Evolutionary conservation across 2,888 invertebrate genomes (phyloP).

Genomic region (Cosmia trapezina): DNA sequence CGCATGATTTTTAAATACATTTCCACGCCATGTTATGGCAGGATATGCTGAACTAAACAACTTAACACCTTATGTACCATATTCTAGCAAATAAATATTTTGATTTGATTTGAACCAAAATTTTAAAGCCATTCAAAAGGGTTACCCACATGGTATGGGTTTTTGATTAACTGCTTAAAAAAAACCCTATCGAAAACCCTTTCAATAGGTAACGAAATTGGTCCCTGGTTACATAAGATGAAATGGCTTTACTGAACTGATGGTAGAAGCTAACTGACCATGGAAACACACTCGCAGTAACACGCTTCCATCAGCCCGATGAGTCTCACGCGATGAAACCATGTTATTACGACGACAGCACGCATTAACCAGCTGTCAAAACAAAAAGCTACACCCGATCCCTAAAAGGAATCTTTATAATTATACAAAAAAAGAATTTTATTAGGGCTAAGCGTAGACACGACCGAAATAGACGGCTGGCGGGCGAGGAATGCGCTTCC

Average conservation of each 20-base stretch:
- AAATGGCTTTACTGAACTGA: neutral
- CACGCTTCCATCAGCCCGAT: conserved; percentile 28
- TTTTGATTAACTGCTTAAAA: too few relatives aligned
- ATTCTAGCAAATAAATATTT: too few relatives aligned
- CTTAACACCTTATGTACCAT: too few relatives aligned
- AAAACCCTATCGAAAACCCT: too few relatives aligned
- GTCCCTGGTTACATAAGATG: too few relatives aligned
- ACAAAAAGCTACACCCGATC: conserved; percentile 40
- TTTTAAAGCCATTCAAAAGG: too few relatives aligned
- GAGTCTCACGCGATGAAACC: conserved; percentile 51
- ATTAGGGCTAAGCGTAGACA: conserved; percentile 60
- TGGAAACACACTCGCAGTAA: conserved; percentile 28
- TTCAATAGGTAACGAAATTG: too few relatives aligned
- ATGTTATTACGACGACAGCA: conserved; percentile 53
- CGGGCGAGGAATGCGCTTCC: conserved; percentile 80
- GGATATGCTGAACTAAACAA: too few relatives aligned
- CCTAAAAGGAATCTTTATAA: conserved; percentile 55
- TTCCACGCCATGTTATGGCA: too few relatives aligned
- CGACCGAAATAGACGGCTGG: conserved; percentile 76
- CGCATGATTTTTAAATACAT: too few relatives aligned
- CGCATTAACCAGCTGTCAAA: conserved; percentile 63
- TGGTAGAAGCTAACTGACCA: neutral
- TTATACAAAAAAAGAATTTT: conserved; percentile 48
- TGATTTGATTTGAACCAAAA: too few relatives aligned
- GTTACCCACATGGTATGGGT: too few relatives aligned